A percentile compares a stretch with the other conserved stretches of the same genome.
Evolutionary conservation across 2,888 invertebrate genomes (phyloP).

Genomic region (Rhagophthalmus giganteus): DNA sequence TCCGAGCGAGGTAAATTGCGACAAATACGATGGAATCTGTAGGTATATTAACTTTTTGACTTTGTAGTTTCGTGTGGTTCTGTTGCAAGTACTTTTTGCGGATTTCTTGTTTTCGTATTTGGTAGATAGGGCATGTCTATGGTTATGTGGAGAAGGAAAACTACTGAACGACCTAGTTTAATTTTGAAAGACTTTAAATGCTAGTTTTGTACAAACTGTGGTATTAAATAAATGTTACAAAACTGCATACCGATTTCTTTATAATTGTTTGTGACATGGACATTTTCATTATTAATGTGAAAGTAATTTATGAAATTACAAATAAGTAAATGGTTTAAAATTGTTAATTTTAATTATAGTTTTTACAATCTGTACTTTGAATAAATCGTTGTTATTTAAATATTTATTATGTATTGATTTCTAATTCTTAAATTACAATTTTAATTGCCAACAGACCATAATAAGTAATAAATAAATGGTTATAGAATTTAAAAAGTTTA

Average conservation of each 20-base stretch:
- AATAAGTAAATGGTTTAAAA: too few species aligned
- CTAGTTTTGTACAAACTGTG: conserved; percentile 31
- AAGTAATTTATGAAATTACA: too few species aligned
- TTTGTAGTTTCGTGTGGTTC: conserved; percentile 84
- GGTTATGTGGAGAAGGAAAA: conserved; percentile 83
- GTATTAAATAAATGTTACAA: conserved; percentile 16
- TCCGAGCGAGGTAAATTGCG: conserved; percentile 77
- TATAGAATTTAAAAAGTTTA: too few species aligned
- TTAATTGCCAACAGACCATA: too few species aligned
- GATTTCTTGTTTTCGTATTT: conserved; percentile 86
- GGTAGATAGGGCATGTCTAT: conserved; percentile 82
- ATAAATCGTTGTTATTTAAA: too few species aligned
- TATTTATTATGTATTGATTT: too few species aligned
- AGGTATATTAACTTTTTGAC: conserved; percentile 38
- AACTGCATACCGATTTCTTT: conserved; percentile 1
- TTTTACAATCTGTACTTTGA: too few species aligned
- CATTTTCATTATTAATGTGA: too few species aligned
- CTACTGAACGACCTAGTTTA: conserved; percentile 39
- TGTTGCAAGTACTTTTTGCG: conserved; percentile 80
- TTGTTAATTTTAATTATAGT: too few species aligned
- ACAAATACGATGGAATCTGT: too few species aligned
- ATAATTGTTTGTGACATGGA: neutral
- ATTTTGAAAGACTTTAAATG: conserved; percentile 23
- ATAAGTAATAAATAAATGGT: too few species aligned
- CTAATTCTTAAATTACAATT: too few species aligned